Evolutionary conservation across 1,140 invertebrate genomes (phyloP).

Genomic region (Asbolus verrucosus): DNA sequence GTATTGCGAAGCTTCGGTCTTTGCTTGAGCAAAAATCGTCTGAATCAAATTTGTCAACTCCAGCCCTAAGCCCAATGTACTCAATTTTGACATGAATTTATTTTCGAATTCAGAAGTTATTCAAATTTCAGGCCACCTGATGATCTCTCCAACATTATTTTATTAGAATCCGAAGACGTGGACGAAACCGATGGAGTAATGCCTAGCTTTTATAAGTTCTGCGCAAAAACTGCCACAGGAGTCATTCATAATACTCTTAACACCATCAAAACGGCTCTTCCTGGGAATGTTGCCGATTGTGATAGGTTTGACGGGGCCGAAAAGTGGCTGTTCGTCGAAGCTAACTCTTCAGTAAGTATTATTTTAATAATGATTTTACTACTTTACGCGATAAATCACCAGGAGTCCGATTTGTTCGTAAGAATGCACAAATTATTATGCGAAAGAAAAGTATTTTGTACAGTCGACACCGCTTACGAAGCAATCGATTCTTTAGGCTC

Average conservation of each 20-base stretch:
- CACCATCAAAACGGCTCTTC: conserved; percentile 63
- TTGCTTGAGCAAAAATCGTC: conserved; percentile 74
- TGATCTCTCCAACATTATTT: conserved; percentile 51
- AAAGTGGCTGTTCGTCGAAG: conserved; percentile 53
- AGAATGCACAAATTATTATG: conserved; percentile 59
- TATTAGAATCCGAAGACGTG: conserved; percentile 46
- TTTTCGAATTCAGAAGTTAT: no score
- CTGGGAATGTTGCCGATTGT: conserved; percentile 55
- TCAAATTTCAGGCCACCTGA: conserved; percentile 57
- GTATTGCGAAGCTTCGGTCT: conserved; percentile 77
- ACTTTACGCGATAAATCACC: no score
- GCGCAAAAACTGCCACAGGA: conserved; percentile 62
- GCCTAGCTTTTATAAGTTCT: conserved; percentile 63
- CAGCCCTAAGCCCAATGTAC: conserved; percentile 63
- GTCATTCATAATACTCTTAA: conserved; percentile 63
- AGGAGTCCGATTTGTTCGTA: conserved; percentile 54
- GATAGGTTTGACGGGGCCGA: conserved; percentile 44
- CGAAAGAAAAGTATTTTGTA: conserved; percentile 62
- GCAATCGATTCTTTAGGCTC: conserved; percentile 61
- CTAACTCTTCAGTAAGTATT: conserved; percentile 47
- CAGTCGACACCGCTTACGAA: conserved; percentile 62
- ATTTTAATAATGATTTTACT: no score
- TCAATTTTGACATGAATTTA: conserved; percentile 12
- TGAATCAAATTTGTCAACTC: conserved; percentile 63
- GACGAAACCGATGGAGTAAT: conserved; percentile 60